phyloP scores from a whole-genome alignment of 2,797 vertebrate genomes.

The Anabas testudineus region DNA sequence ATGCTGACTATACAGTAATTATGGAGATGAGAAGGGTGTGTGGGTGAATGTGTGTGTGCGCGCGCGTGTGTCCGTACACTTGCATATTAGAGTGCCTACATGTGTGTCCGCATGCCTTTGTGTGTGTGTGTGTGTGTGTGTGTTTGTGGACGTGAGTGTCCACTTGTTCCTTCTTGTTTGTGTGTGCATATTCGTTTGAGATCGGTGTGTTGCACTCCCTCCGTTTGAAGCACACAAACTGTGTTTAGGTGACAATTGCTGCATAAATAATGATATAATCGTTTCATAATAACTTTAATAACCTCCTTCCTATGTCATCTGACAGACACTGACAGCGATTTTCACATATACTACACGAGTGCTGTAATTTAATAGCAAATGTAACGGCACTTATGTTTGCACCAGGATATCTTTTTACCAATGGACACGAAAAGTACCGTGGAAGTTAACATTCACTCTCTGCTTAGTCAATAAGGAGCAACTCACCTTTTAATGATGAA shows the following conservation, averaged over 20 bases:
- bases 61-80: conserved; percentile 25
- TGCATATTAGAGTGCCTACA: conserved; percentile 20
- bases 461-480: conserved; percentile 39
- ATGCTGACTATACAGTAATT: conserved; percentile 82
- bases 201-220: conserved; percentile 34
- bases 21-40: conserved; percentile 75
- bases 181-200: conserved; percentile 47
- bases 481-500: conserved; percentile 29
- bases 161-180: conserved; percentile 34
- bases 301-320: conserved; percentile 53
- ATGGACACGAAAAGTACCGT: conserved; percentile 40
- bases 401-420: conserved; percentile 32
- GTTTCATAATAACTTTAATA: conserved; percentile 65
- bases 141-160: conserved; percentile 13
- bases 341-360: conserved; percentile 43
- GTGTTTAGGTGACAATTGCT: conserved; percentile 68
- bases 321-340: conserved; percentile 63
- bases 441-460: conserved; percentile 38
- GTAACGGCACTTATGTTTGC: conserved; percentile 52
- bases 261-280: conserved; percentile 59
- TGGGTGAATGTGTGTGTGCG: conserved; percentile 25
- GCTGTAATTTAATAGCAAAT: conserved; percentile 41
- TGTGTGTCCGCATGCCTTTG: conserved; percentile 26
- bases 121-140: conserved; percentile 16
- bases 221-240: conserved; percentile 52